Conservation (phyloP, 2,113 vertebrate genomes). For the Oxyruncus cristatus region DNA sequence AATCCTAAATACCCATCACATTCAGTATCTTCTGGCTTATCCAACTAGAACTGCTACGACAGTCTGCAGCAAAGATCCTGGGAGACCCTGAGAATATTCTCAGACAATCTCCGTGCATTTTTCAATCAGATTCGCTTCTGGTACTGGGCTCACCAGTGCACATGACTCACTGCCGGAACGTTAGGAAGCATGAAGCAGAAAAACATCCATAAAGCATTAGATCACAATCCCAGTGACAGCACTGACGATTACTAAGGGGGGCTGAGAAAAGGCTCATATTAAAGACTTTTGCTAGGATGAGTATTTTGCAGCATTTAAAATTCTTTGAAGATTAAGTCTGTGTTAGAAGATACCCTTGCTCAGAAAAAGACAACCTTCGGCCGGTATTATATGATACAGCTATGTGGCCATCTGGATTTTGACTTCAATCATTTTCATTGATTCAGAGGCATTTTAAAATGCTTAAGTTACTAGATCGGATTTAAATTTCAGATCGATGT, state of each 20-base stretch:
- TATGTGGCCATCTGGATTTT: constrained; percentile 52
- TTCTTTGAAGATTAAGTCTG: constrained; percentile 59
- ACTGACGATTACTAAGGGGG: constrained; percentile 4
- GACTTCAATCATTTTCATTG: constrained; percentile 69
- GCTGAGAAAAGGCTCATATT: not conserved
- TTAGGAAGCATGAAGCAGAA: constrained; percentile 50
- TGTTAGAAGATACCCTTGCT: constrained; percentile 44
- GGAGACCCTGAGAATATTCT: not conserved
- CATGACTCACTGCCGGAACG: not conserved
- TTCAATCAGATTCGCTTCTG: not conserved
- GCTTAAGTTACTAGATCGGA: constrained; percentile 57
- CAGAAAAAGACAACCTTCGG: constrained; percentile 27
- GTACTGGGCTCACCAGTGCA: not conserved
- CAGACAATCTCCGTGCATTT: not conserved
- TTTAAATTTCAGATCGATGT: constrained; percentile 67
- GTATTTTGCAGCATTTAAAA: constrained; percentile 54
- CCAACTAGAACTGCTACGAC: not conserved
- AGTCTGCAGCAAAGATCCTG: not conserved
- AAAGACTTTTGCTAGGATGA: constrained; percentile 21
- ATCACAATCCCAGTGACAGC: constrained; percentile 54
- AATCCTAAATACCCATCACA: not conserved
- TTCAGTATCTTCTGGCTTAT: not conserved
- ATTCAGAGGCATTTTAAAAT: constrained; percentile 63
- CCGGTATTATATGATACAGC: constrained; percentile 33
- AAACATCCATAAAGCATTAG: constrained; percentile 61